Base-by-base conservation (phyloP, 2,113 vertebrate species). In the Lota lota region DNA sequence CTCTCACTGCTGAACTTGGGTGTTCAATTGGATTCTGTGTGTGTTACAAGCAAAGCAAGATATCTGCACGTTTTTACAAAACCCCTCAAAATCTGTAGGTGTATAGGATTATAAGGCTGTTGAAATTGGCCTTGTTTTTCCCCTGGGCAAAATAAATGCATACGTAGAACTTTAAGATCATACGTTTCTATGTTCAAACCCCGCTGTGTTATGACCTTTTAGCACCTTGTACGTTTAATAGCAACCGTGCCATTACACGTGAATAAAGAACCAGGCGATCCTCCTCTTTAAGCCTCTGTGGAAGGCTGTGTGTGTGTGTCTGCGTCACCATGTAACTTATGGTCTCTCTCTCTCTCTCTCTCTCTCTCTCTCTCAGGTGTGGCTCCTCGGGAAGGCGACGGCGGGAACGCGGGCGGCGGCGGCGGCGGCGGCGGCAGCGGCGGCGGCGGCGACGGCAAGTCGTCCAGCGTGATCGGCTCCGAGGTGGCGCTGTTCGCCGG, bases 401-500 rank as follows among this genome's bases (percentile, higher is more conserved):
- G 81, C 66, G 73, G 56, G 19, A 92, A 89, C 66, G 71, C 50
- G 19, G 92, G 89, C 56, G 36, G 12, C 19, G 22, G 22, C 2
- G 92, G 92, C 47, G 95, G 93, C 47, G 40, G 40, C 75, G 91
- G 93, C 69, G 90, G 84, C 62, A 93, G 81, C 65, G 72, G 58
- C 20, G 92, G 89, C 58, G 36, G 12, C 17, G n/a, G 21, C 2
- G 92, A 92, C 47, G 95, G 93, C 40, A 97, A 96, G 82, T 93
- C 95, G 4, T 87, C 91, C 22, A 95, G 91, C 64, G 89, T 94
- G 88, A 94, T 98, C 33, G 95, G 94, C 90, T 96, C 96, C 33
- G 95, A 99, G 89, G 94, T 97, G 90, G 97, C 97, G 87, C 95
- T 99, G 93, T 97, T 98, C 69, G 95, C 97, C 64, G 95, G 95